Conservation (phyloP, 2,888 invertebrate genomes). For the Brassicogethes aeneus region DNA sequence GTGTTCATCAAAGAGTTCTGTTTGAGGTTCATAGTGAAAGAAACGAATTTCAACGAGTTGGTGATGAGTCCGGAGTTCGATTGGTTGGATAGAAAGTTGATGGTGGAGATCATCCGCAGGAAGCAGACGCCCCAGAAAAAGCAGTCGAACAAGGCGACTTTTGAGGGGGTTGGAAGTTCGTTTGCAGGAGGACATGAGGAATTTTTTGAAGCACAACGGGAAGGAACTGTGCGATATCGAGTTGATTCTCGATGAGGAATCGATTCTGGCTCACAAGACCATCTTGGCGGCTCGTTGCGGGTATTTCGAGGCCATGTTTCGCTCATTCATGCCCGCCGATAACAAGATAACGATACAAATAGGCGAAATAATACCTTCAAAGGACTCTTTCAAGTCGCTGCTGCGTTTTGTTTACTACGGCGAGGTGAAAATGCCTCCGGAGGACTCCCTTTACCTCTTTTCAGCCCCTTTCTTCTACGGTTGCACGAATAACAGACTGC, state of each 20-base stretch:
- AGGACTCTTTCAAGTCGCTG: constrained; percentile 84
- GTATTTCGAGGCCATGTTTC: constrained; percentile 93
- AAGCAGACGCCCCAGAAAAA: constrained; percentile 58
- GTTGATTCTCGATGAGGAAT: constrained; percentile 63
- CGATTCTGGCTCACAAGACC: constrained; percentile 81
- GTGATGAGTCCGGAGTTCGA: constrained; percentile 93
- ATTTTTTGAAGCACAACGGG: constrained; percentile 61
- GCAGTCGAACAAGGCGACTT: constrained; percentile 19
- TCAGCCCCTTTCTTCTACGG: constrained; percentile 83
- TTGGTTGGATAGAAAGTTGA: constrained; percentile 72
- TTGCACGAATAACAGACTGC: constrained; percentile 86
- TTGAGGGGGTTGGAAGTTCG: constrained; percentile 55
- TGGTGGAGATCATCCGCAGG: constrained; percentile 87
- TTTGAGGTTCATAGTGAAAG: constrained; percentile 81
- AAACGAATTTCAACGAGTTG: constrained; percentile 84
- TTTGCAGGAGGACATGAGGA: constrained; percentile 81
- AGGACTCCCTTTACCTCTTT: constrained; percentile 89
- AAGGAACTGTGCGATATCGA: constrained; percentile 82
- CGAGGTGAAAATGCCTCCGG: constrained; percentile 90
- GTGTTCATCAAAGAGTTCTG: constrained; percentile 77
- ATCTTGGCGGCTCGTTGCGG: constrained; percentile 84
- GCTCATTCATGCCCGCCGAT: constrained; percentile 87
- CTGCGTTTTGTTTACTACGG: constrained; percentile 90
- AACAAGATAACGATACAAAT: constrained; percentile 90
- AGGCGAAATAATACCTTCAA: constrained; percentile 84